phyloP scores from a whole-genome alignment of 2,888 invertebrate genomes.

The Napeogenes inachia region DNA sequence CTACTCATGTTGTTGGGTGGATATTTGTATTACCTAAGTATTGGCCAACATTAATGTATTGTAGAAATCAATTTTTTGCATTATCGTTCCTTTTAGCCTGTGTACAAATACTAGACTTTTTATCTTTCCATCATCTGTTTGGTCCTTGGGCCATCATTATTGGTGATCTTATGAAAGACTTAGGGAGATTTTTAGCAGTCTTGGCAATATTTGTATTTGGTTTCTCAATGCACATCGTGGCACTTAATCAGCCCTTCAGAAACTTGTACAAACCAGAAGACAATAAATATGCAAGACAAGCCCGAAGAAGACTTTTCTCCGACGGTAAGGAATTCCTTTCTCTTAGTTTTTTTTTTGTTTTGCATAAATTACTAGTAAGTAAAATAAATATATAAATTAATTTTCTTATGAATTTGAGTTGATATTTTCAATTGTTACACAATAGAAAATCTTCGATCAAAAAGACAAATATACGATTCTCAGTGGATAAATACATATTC shows the following conservation, averaged over 20 bases:
- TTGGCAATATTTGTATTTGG: slow-evolving; percentile 98
- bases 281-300: slow-evolving; percentile 75
- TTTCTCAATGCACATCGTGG: slow-evolving; percentile 97
- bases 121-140: slow-evolving; percentile 99
- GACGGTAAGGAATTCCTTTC: slow-evolving; percentile 80
- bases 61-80: slow-evolving; percentile 98
- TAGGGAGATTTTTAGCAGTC: slow-evolving; percentile 97
- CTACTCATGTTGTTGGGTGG: slow-evolving; percentile 90
- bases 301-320: slow-evolving; percentile 78
- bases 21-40: slow-evolving; percentile 81
- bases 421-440: slow-evolving; percentile 17
- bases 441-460: slow-evolving; percentile 64
- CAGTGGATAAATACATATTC: slow-evolving; percentile 54
- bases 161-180: slow-evolving; percentile 94
- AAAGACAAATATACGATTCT: slow-evolving; percentile 63
- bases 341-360: slow-evolving; percentile 10
- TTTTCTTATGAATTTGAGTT: slow-evolving; percentile 5
- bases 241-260: slow-evolving; percentile 95
- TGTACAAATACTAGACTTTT: slow-evolving; percentile 97
- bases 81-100: slow-evolving; percentile 96
- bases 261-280: slow-evolving; percentile 81
- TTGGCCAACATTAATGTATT: slow-evolving; percentile 93
- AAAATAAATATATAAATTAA: not conserved
- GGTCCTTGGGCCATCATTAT: slow-evolving; percentile 99
- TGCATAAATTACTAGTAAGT: not conserved